Conservation (phyloP, 2,888 invertebrate species). For the Fragum fragum region DNA sequence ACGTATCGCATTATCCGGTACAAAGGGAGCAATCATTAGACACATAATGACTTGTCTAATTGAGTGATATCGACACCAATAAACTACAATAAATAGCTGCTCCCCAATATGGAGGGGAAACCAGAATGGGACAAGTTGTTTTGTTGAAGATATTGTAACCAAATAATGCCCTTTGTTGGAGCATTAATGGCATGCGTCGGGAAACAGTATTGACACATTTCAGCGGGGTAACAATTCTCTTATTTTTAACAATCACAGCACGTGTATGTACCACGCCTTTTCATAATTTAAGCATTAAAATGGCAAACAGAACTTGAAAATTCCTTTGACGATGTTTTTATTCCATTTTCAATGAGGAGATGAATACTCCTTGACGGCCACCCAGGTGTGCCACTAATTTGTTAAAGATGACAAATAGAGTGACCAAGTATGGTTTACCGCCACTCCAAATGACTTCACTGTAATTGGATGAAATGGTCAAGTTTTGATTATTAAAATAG, state of each 20-base stretch:
- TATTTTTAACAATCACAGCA: conserved; percentile 59
- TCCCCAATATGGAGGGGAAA: conserved; percentile 34
- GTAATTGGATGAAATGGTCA: too few species aligned
- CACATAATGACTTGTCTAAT: conserved; percentile 61
- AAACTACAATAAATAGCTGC: conserved; percentile 53
- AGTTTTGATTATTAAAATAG: too few species aligned
- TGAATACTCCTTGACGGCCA: conserved; percentile 17
- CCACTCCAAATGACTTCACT: neutral
- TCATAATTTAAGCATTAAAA: conserved; percentile 26
- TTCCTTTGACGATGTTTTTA: conserved; percentile 15
- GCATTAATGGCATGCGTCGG: conserved; percentile 20
- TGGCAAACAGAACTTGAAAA: conserved; percentile 26
- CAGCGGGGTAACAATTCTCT: conserved; percentile 35
- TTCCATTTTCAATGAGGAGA: neutral
- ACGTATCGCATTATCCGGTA: neutral
- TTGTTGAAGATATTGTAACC: conserved; percentile 22
- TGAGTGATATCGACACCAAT: conserved; percentile 61
- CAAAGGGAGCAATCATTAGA: conserved; percentile 57
- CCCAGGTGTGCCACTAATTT: conserved; percentile 24
- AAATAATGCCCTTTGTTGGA: conserved; percentile 21
- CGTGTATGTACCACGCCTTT: conserved; percentile 47
- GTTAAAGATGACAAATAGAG: conserved; percentile 30
- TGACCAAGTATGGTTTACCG: conserved; percentile 13
- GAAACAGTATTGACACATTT: conserved; percentile 28
- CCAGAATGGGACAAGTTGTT: conserved; percentile 1